Evolutionary conservation across 2,113 vertebrate genomes (phyloP).

Genomic region (Irena cyanogastra): DNA sequence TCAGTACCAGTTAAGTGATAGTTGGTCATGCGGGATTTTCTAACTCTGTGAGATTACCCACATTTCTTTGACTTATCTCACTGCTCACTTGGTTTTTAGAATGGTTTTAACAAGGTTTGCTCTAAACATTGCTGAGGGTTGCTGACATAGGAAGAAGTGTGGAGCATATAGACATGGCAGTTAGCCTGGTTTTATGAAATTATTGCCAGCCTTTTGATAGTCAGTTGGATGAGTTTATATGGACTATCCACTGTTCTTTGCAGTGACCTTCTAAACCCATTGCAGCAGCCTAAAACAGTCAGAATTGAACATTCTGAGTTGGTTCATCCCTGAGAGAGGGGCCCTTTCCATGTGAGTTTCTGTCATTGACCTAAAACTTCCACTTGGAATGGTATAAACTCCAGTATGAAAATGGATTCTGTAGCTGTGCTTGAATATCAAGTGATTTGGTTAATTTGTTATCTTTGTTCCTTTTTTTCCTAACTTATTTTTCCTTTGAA

Average conservation of each 20-base stretch:
- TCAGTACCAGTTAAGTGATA: neutral
- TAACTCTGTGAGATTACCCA: neutral
- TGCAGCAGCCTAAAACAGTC: neutral
- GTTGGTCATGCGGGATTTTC: neutral
- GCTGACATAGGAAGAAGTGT: neutral
- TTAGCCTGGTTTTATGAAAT: neutral
- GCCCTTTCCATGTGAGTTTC: neutral
- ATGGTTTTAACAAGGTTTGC: neutral
- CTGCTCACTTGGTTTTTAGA: neutral
- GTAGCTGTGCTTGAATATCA: neutral
- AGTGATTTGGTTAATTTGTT: neutral
- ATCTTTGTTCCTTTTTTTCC: neutral
- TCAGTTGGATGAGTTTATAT: neutral
- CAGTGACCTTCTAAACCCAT: neutral
- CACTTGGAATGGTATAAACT: neutral
- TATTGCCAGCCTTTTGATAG: neutral
- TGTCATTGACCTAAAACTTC: neutral
- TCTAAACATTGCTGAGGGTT: neutral
- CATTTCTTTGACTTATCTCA: neutral
- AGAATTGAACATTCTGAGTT: neutral
- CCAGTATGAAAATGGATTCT: neutral
- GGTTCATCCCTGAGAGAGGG: neutral
- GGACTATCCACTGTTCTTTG: neutral
- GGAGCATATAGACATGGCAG: rapidly evolving
- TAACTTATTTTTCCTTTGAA: neutral